These are phyloP conservation scores for Chamaetylas fuelleborni DNA, from an alignment of 2,113 vertebrate genomes.

Conservation along the genomic window DNA sequence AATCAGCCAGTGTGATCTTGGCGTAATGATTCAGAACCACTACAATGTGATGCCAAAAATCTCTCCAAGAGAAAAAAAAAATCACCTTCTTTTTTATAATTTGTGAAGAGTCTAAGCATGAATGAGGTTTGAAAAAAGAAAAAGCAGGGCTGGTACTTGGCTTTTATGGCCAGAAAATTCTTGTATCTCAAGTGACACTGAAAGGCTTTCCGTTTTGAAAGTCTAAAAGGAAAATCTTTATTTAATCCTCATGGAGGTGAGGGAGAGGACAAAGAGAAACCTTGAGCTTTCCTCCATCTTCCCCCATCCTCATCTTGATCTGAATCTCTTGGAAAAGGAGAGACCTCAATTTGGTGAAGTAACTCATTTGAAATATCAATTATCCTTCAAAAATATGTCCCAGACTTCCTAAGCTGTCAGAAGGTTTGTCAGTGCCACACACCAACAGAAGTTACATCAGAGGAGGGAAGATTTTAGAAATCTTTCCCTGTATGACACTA, in stretches of 20 bases:
- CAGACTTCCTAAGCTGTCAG: not conserved
- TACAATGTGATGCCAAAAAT: not conserved
- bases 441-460: slow-evolving; percentile 4
- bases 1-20: not conserved
- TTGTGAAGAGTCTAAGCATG: not conserved
- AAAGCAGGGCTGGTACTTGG: not conserved
- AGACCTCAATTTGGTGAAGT: not conserved
- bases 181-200: not conserved
- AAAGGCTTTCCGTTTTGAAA: not conserved
- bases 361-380: slow-evolving; percentile 45
- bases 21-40: not conserved
- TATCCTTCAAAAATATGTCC: slow-evolving; percentile 20
- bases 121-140: not conserved
- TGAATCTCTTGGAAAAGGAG: not conserved
- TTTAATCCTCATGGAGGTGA: not conserved
- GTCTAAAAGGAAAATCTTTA: not conserved
- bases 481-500: not conserved
- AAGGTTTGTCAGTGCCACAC: not conserved
- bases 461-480: not conserved
- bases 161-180: not conserved
- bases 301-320: not conserved
- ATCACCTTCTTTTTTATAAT: not conserved
- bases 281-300: not conserved
- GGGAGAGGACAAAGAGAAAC: not conserved
- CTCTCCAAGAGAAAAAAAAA: not conserved